phyloP scores from a whole-genome alignment of 2,797 vertebrate species.

The Sitta carolinensis region DNA sequence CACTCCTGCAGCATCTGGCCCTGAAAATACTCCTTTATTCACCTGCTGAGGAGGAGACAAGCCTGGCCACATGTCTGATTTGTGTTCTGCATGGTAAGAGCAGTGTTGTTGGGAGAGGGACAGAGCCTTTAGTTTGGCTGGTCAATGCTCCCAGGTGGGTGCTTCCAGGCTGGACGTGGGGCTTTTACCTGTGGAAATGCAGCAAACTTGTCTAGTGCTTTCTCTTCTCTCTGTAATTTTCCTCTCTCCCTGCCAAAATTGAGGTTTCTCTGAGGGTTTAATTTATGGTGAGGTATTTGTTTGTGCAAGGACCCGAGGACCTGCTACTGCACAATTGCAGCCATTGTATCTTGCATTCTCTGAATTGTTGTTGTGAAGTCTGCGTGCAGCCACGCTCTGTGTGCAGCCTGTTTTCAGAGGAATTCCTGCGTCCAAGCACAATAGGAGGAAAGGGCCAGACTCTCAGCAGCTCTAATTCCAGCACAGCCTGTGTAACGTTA shows the following conservation, averaged over 20 bases:
- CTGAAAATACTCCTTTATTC: neutral
- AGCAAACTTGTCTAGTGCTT: neutral
- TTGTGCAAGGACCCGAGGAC: neutral
- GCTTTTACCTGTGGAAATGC: neutral
- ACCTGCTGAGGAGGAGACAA: neutral
- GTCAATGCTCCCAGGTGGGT: neutral
- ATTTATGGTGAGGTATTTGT: neutral
- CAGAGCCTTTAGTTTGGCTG: neutral
- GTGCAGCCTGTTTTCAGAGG: constrained; percentile 28
- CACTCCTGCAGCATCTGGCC: neutral
- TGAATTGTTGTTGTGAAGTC: neutral
- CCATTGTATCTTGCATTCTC: constrained; percentile 7
- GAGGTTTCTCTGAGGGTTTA: neutral
- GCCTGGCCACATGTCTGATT: rapidly evolving
- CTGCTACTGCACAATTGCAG: neutral
- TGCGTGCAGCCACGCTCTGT: neutral
- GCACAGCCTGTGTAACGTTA: neutral
- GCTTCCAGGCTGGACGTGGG: neutral
- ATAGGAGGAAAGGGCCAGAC: constrained; percentile 48
- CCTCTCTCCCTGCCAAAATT: neutral
- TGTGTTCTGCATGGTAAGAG: neutral
- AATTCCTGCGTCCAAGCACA: constrained; percentile 51
- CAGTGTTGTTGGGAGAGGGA: neutral
- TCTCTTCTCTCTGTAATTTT: neutral
- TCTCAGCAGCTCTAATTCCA: neutral